Conservation (phyloP, 2,797 vertebrate genomes). For the Tapirus indicus region DNA sequence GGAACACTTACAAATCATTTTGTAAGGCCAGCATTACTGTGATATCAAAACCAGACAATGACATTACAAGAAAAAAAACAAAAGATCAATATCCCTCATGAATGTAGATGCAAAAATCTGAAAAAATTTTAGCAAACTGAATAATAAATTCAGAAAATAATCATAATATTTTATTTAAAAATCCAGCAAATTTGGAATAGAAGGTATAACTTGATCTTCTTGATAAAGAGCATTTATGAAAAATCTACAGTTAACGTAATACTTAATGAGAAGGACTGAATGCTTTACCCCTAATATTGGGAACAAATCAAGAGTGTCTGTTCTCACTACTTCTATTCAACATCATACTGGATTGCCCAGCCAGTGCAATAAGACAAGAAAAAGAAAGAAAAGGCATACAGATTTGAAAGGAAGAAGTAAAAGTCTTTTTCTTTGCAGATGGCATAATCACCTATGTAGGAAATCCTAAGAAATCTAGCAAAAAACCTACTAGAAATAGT, state of each 20-base stretch:
- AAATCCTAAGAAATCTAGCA: constrained; percentile 35
- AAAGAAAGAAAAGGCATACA: neutral
- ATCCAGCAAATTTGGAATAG: constrained; percentile 11
- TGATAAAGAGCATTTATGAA: neutral
- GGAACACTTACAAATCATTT: neutral
- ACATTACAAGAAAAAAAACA: neutral
- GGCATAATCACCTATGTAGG: neutral
- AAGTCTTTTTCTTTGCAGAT: neutral
- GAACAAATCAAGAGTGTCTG: neutral
- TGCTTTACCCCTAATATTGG: neutral
- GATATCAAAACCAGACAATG: neutral
- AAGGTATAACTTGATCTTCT: neutral
- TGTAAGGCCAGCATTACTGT: neutral
- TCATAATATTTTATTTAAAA: neutral
- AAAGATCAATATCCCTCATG: neutral
- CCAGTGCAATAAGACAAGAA: neutral
- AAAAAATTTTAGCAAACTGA: neutral
- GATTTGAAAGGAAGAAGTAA: neutral
- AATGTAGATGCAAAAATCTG: neutral
- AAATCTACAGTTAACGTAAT: neutral
- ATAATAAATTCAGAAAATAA: neutral
- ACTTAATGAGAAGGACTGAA: neutral
- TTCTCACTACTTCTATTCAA: neutral
- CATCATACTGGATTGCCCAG: neutral
- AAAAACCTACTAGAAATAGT: neutral